Percentiles rank a stretch among this genome's conserved stretches.
Conservation (phyloP, 2,797 vertebrate species). For the Chrysocyon brachyurus region DNA sequence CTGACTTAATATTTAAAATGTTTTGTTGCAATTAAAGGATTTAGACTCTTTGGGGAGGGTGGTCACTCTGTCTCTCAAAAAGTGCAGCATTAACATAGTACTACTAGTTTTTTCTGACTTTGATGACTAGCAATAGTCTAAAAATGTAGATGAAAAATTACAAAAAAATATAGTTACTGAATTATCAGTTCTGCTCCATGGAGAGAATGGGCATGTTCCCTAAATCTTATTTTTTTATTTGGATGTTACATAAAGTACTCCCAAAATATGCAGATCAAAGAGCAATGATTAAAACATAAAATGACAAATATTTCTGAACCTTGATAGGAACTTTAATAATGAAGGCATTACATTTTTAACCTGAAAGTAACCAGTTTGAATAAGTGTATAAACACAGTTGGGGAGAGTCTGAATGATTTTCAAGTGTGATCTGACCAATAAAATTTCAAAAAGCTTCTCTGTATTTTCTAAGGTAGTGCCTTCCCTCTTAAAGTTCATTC, state of each 20-base stretch:
- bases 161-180: background rate
- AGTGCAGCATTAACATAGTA: background rate
- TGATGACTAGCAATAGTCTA: slow-evolving; percentile 17
- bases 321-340: slow-evolving; percentile 1
- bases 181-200: background rate
- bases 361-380: background rate
- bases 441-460: background rate
- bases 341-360: background rate
- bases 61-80: background rate
- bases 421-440: background rate
- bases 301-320: background rate
- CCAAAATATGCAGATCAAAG: background rate
- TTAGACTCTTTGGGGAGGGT: slow-evolving; percentile 57
- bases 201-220: background rate
- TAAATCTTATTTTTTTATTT: slow-evolving; percentile 34
- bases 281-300: background rate
- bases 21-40: slow-evolving; percentile 78
- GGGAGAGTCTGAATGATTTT: background rate
- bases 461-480: background rate
- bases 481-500: background rate
- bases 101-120: slow-evolving; percentile 59
- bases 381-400: background rate
- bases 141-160: slow-evolving; percentile 16
- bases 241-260: background rate
- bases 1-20: slow-evolving; percentile 68